A percentile compares a stretch with the other conserved stretches of the same genome.
phyloP scores from a whole-genome alignment of 2,888 invertebrate species.

The Phanerotoma sp. region DNA sequence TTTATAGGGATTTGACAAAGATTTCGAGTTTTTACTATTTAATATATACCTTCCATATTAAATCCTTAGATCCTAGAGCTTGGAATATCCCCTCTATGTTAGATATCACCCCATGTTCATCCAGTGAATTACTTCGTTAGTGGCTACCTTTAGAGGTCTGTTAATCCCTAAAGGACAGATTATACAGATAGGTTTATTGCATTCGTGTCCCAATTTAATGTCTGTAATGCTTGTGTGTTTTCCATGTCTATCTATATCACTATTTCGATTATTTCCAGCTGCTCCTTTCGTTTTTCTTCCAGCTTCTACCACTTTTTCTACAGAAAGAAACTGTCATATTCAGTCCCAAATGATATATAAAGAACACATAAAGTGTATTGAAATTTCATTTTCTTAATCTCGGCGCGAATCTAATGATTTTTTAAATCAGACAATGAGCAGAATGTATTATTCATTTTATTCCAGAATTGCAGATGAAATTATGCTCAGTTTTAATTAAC shows the following conservation, averaged over 20 bases:
- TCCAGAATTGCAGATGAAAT: slow-evolving; percentile 42
- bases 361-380: neutral
- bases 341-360: neutral
- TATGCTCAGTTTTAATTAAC: slow-evolving; percentile 50
- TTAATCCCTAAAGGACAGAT: slow-evolving; percentile 59
- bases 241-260: slow-evolving; percentile 33
- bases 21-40: slow-evolving; percentile 53
- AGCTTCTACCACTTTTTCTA: too few species aligned
- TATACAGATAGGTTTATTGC: slow-evolving; percentile 59
- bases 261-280: slow-evolving; percentile 31
- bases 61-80: slow-evolving; percentile 27
- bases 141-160: slow-evolving; percentile 58
- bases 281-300: slow-evolving; percentile 7
- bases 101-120: slow-evolving; percentile 50
- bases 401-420: neutral
- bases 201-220: slow-evolving; percentile 58
- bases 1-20: slow-evolving; percentile 51
- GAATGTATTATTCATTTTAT: too few species aligned
- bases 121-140: slow-evolving; percentile 59
- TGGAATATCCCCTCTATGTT: slow-evolving; percentile 17
- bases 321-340: neutral
- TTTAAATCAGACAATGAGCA: neutral
- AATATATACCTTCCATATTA: slow-evolving; percentile 9
- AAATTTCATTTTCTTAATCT: too few species aligned
- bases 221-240: slow-evolving; percentile 55